These are phyloP conservation scores for Clamator glandarius DNA, from an alignment of 2,797 vertebrate species.

Conservation along the genomic window DNA sequence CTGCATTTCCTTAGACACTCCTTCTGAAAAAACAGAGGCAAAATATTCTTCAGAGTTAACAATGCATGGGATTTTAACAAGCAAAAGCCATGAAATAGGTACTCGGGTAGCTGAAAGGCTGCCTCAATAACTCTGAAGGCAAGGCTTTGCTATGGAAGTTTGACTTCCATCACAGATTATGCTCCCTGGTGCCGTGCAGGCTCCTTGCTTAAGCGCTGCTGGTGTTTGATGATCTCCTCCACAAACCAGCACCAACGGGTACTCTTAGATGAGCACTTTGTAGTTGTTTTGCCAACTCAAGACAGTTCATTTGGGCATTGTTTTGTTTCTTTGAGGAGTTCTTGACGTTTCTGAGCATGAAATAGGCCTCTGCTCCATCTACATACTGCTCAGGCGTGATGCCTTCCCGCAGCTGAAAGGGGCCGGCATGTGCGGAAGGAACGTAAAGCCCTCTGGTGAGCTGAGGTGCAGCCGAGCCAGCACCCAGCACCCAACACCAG, in stretches of 20 bases:
- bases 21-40: not conserved
- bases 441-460: not conserved
- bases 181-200: not conserved
- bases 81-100: not conserved
- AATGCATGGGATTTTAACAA: not conserved
- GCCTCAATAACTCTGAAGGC: not conserved
- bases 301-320: not conserved
- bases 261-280: not conserved
- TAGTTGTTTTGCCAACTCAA: not conserved
- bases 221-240: not conserved
- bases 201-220: not conserved
- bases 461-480: not conserved
- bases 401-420: not conserved
- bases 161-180: not conserved
- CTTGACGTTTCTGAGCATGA: not conserved
- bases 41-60: not conserved
- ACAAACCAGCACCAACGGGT: not conserved
- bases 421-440: no score
- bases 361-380: not conserved
- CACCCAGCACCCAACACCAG: not conserved
- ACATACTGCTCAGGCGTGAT: rapidly evolving
- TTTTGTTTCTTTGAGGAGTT: not conserved
- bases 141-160: not conserved
- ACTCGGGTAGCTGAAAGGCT: not conserved
- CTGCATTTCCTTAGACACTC: not conserved